These are phyloP conservation scores for Bombyx mori DNA, from an alignment of 1,140 invertebrate species.

Conservation along the genomic window DNA sequence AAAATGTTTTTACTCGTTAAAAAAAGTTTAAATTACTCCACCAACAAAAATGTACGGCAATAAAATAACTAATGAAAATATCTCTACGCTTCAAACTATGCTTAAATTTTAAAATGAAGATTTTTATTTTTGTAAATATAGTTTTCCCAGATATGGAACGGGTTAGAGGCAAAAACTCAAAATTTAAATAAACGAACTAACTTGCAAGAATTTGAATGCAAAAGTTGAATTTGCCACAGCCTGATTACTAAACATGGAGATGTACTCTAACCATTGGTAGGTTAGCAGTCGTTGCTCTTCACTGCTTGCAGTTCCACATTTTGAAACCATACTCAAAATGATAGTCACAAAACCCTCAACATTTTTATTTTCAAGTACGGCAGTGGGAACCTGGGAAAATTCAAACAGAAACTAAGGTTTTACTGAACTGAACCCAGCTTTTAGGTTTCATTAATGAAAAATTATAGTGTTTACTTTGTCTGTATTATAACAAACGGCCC, in stretches of 20 bases:
- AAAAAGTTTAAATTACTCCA: too few species aligned
- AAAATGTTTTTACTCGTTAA: too few species aligned
- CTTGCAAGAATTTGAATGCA: slow-evolving; percentile 51
- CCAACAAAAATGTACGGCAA: too few species aligned
- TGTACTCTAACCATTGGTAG: slow-evolving; percentile 58
- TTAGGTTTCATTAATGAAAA: neutral
- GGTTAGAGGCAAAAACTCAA: too few species aligned
- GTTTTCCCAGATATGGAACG: too few species aligned
- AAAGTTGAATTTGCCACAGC: slow-evolving; percentile 39
- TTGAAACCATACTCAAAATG: slow-evolving; percentile 35
- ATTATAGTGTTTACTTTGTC: slow-evolving; percentile 37
- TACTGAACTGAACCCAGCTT: neutral
- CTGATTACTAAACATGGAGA: slow-evolving; percentile 56
- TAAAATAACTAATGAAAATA: too few species aligned
- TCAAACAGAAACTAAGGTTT: neutral
- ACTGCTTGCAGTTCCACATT: slow-evolving; percentile 30
- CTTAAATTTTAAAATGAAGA: too few species aligned
- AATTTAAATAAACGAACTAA: slow-evolving; percentile 13
- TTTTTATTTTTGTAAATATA: too few species aligned
- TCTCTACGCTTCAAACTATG: too few species aligned
- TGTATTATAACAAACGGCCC: slow-evolving; percentile 52
- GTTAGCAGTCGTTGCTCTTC: slow-evolving; percentile 34
- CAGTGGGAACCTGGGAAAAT: slow-evolving; percentile 44
- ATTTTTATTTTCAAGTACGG: slow-evolving; percentile 50
- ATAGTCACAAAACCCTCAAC: slow-evolving; percentile 59